Evolutionary conservation across 2,888 invertebrate genomes (phyloP).

Genomic region (Tetranychus piercei): DNA sequence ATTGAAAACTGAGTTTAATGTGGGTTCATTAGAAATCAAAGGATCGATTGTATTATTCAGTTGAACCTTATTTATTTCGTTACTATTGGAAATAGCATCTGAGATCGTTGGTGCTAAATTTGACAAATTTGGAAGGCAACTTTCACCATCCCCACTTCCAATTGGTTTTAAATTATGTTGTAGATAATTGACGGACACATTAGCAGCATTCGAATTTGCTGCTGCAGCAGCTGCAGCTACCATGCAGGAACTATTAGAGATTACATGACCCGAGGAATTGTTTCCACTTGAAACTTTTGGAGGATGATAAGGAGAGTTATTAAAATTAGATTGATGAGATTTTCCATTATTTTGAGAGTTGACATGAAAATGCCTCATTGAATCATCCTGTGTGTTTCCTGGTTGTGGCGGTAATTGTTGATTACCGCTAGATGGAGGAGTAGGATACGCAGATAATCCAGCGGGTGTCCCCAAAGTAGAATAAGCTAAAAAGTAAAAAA

Average conservation of each 20-base stretch:
- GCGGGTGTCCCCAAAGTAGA: not conserved
- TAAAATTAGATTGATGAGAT: slow-evolving; percentile 3
- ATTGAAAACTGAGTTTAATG: no score
- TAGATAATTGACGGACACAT: not conserved
- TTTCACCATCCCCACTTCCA: not conserved
- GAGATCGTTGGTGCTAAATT: not conserved
- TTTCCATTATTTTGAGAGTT: slow-evolving; percentile 13
- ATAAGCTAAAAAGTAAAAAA: not conserved
- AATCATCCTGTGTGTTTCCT: slow-evolving; percentile 14
- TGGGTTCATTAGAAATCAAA: no score
- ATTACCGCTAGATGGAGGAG: slow-evolving; percentile 22
- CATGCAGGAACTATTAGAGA: not conserved
- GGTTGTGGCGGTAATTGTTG: slow-evolving; percentile 7
- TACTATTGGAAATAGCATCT: not conserved
- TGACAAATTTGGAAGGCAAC: not conserved
- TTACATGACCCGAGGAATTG: not conserved
- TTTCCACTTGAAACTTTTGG: not conserved
- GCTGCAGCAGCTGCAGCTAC: slow-evolving; percentile 4
- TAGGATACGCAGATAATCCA: slow-evolving; percentile 20
- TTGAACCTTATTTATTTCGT: not conserved
- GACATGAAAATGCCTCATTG: slow-evolving; percentile 14
- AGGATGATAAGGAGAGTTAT: not conserved
- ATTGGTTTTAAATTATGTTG: not conserved
- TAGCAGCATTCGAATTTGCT: not conserved
- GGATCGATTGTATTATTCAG: not conserved